Conservation (phyloP, 2,797 vertebrate genomes). For the Helicolenus hilgendorfi region DNA sequence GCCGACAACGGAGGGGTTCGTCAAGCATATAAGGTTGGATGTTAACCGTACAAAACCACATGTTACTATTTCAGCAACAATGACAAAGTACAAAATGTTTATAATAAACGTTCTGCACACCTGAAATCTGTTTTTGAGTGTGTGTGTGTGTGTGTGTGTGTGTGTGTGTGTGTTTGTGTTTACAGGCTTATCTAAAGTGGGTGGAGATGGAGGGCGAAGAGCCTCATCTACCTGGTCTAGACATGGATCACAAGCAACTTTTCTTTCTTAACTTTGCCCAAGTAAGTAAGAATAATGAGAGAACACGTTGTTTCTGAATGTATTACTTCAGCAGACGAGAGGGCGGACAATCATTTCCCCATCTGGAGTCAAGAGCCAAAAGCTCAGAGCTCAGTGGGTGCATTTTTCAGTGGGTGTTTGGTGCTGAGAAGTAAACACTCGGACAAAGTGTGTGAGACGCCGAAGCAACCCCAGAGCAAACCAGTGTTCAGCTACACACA, state of each 20-base stretch:
- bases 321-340: neutral
- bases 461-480: constrained; percentile 34
- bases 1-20: constrained; percentile 97
- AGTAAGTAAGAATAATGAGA: constrained; percentile 84
- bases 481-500: neutral
- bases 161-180: constrained; percentile 38
- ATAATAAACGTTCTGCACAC: constrained; percentile 8
- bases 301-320: neutral
- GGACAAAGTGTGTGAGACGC: constrained; percentile 12
- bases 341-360: neutral
- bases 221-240: constrained; percentile 93
- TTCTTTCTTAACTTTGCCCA: constrained; percentile 99
- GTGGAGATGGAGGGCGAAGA: constrained; percentile 93
- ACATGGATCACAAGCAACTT: constrained; percentile 95
- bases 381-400: neutral
- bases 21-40: constrained; percentile 95
- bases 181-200: constrained; percentile 97
- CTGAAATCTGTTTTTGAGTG: constrained; percentile 1
- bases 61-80: constrained; percentile 15
- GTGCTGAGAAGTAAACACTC: constrained; percentile 23
- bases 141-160: constrained; percentile 38
- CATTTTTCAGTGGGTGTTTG: constrained; percentile 12
- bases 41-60: neutral
- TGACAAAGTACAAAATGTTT: neutral
- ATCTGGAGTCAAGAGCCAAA: constrained; percentile 6